Percentiles rank a stretch among this genome's conserved stretches.
phyloP scores from a whole-genome alignment of 2,113 vertebrate genomes.

The Ovis aries region ARS-UI_Ramb_v3.0 NC_056055.1:59770001-59770500 shows the following conservation, averaged over 20 bases:
- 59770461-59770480: constrained; percentile 41
- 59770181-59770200: neutral
- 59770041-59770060: neutral
- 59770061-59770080: neutral
- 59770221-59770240: neutral
- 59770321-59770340: neutral
- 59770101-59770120: neutral
- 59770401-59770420: neutral
- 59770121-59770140: neutral
- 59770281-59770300: neutral
- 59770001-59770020: constrained; percentile 3
- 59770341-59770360: neutral
- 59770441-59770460: neutral
- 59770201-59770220: neutral
- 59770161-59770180: neutral
- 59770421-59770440: neutral
- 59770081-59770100: neutral
- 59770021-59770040: constrained; percentile 10
- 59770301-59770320: neutral
- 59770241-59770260: neutral
- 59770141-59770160: neutral
- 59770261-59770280: neutral
- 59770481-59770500: constrained; percentile 34
- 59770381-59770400: neutral
- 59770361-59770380: neutral